Base-by-base conservation (phyloP, 2,888 invertebrate genomes). In the Dasypolia templi region DNA sequence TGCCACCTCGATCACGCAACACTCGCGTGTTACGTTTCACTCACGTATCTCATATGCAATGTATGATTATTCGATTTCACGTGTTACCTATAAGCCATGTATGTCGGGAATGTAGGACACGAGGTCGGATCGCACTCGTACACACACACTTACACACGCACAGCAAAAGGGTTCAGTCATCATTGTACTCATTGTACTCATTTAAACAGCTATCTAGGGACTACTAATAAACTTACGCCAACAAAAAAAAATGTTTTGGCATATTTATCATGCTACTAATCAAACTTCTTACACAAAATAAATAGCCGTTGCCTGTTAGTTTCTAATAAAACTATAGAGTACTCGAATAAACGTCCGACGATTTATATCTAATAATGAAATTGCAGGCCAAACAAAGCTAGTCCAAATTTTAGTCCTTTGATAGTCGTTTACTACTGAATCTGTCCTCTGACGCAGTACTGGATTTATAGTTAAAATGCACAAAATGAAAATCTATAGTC, bases 51-150 rank as follows among this genome's bases (percentile, higher is more conserved):
- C 75, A 81, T 77, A 86, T 78, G 73, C 79, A 76, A 82, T 82
- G 77, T 75, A 81, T 82, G 74, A 82, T 86, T 85, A 79, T 85
- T 81, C 83, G 78, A 86, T 86, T 85, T 75, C 72, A 79, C 72
- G 75, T 82, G 72, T 76, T 77, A n/a, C n/a, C n/a, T n/a, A 71
- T 72, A 63, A 73, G 32, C 71, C 85, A 46, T 75, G 72, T 75
- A 81, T 76, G 69, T 75, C 65, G 42, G 74, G 68, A 63, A 86
- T 82, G 85, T 86, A 77, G 85, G 85, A 79, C 83, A 78, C 77
- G 73, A 67, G 86, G 87, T 73, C 85, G 71, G 56, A 68, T 74
- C 71, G 26, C 49, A 71, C 78, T 55, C 56, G 29, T 53, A 64
- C 64, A 63, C 75, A 75, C 75, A 75, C 70, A 61, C 74, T n/a